Base-by-base conservation (phyloP, 2,888 invertebrate species). In the Aspidiotus rigidus region DNA sequence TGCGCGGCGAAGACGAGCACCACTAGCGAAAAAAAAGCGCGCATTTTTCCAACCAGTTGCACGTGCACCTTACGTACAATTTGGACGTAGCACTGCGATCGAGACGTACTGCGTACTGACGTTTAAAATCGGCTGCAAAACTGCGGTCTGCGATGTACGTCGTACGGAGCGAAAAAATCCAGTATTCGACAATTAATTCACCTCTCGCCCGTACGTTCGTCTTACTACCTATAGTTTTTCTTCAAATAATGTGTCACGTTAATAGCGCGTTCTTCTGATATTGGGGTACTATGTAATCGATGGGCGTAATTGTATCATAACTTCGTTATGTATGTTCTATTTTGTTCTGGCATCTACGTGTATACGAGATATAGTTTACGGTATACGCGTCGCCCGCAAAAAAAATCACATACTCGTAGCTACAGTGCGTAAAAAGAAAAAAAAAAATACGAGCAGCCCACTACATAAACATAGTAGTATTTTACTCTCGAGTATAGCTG, bases 281-380 rank as follows among this genome's bases (percentile, higher is more conserved):
- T 64, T 41, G 64, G 64, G 42, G 64, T 64, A 64, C 57, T 64
- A 64, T 64, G 64, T 64, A 64, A 64, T 64, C 64, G 57, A 56
- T 56, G 64, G 64, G 64, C 64, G 64, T 64, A 64, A 64, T 64
- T 64, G 64, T 64, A 64, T 41, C 64, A 64, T 64, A 64, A 64
- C 41, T 55, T 56, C 16, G 41, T 64, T 64, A 64, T 64, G 64
- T 64, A 64, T 64, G 64, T 64, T 56, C 64, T 57, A 64, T 64
- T 57, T 59, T 59, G 28, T 28, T 55, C 56, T 64, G 57, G 17
- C 44, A 41, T 55, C 56, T 56, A 28, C 28, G 28, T 28, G 28
- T 5, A 28, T 28, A 28, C 28, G 5, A 16, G 59, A 28, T 59
- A 59, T 17, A 11, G 10, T 13, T 13, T 49, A 49, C 49, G 49